Percentiles rank a stretch among this genome's conserved stretches.
Evolutionary conservation across 2,797 vertebrate genomes (phyloP).

Genomic region (Muscicapa striata): DNA sequence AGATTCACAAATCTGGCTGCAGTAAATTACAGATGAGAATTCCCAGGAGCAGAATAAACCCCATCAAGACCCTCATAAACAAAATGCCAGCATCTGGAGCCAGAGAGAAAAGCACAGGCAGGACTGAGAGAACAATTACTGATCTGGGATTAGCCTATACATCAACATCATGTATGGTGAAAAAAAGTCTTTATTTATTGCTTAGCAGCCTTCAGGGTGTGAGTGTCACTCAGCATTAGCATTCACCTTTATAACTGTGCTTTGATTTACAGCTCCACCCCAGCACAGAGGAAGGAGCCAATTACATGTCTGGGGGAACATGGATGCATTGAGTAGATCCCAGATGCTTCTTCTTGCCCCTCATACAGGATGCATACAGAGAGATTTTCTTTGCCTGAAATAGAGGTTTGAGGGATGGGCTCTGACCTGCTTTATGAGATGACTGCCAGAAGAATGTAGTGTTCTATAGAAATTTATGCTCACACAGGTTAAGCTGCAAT

Average conservation of each 20-base stretch:
- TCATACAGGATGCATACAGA: not conserved
- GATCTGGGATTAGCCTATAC: conserved; percentile 21
- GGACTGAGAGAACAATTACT: conserved; percentile 9
- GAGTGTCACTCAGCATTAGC: conserved; percentile 50
- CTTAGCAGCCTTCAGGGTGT: not conserved
- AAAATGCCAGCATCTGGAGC: conserved; percentile 67
- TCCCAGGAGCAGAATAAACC: conserved; percentile 58
- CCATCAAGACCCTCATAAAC: conserved; percentile 61
- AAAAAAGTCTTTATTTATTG: conserved; percentile 57
- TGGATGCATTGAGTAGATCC: not conserved
- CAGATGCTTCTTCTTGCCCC: not conserved
- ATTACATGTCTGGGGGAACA: not conserved
- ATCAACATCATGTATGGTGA: not conserved
- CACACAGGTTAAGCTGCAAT: not conserved
- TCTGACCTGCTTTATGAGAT: not conserved
- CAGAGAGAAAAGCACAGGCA: conserved; percentile 2
- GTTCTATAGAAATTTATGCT: not conserved
- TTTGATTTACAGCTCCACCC: conserved; percentile 43
- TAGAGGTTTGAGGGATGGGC: not conserved
- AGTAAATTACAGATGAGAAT: conserved; percentile 40
- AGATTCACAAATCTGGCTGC: conserved; percentile 26
- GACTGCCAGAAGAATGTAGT: not conserved
- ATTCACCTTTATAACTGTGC: conserved; percentile 47
- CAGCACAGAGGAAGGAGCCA: not conserved
- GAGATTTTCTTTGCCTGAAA: not conserved